These are phyloP conservation scores for Brevimyrus niger DNA, from an alignment of 2,113 vertebrate genomes.

Conservation along the genomic window DNA sequence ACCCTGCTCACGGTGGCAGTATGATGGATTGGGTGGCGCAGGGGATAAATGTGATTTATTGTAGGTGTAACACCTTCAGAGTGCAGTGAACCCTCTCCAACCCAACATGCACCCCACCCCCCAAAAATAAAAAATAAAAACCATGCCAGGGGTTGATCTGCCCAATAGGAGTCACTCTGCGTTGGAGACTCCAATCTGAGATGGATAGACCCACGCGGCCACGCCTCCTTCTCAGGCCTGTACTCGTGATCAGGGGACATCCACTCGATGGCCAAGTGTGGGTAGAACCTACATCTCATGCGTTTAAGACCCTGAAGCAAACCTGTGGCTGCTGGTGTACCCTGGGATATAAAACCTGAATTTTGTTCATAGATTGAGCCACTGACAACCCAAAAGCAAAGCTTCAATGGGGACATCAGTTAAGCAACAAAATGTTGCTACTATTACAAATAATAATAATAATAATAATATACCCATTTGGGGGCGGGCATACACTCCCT, in stretches of 20 bases:
- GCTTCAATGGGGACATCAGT: background rate
- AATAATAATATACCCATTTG: too few species aligned
- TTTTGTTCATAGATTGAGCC: background rate
- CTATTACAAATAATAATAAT: background rate
- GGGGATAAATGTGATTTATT: conserved; percentile 23
- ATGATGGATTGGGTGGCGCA: conserved; percentile 29
- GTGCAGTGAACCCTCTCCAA: background rate
- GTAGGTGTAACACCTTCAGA: conserved; percentile 11
- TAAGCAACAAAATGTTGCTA: background rate
- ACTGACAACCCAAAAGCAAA: background rate
- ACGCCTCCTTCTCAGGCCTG: background rate
- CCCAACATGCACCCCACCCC: background rate
- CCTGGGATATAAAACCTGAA: background rate
- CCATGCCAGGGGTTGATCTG: background rate
- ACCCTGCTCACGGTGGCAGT: conserved; percentile 14
- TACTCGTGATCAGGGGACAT: background rate
- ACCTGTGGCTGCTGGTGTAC: background rate
- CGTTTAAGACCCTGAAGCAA: background rate
- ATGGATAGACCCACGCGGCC: background rate
- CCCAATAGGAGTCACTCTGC: background rate
- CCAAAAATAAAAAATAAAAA: background rate
- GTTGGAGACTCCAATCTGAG: background rate
- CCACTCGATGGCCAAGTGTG: background rate
- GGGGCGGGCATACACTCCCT: background rate
- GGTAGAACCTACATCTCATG: background rate